Conservation (phyloP, 2,797 vertebrate genomes). For the Rhadinocentrus ornatus region DNA sequence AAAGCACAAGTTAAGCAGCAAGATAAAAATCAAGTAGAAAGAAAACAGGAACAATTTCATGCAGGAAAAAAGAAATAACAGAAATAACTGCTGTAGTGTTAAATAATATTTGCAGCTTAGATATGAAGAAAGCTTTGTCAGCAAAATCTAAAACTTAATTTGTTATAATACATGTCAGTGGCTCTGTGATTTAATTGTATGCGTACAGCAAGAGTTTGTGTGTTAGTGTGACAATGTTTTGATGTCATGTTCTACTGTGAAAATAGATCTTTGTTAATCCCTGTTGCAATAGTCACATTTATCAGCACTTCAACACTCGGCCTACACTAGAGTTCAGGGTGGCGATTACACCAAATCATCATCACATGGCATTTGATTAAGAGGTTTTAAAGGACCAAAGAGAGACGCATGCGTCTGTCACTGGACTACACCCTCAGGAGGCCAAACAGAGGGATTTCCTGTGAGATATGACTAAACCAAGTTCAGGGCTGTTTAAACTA, state of each 20-base stretch:
- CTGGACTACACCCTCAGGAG: conserved; percentile 22
- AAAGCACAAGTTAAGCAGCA: conserved; percentile 62
- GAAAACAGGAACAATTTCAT: conserved; percentile 46
- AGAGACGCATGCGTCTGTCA: conserved; percentile 19
- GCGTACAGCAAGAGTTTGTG: not conserved
- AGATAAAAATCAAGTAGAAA: conserved; percentile 27
- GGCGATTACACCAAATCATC: conserved; percentile 20
- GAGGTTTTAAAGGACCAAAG: conserved; percentile 36
- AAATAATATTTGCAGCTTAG: not conserved
- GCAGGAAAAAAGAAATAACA: conserved; percentile 31
- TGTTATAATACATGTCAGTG: conserved; percentile 3
- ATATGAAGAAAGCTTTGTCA: not conserved
- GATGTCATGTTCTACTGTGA: conserved; percentile 11
- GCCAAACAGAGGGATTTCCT: conserved; percentile 41
- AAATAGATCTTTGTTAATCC: conserved; percentile 43
- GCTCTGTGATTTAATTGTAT: conserved; percentile 5
- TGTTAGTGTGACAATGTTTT: not conserved
- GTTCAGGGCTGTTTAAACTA: conserved; percentile 43
- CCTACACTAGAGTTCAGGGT: conserved; percentile 17
- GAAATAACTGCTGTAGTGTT: conserved; percentile 7
- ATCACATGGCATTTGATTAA: conserved; percentile 33
- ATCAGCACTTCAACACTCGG: conserved; percentile 35
- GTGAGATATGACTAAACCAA: conserved; percentile 32
- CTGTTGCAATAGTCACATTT: conserved; percentile 24
- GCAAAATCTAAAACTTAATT: not conserved